A percentile compares a stretch with the other conserved stretches of the same genome.
phyloP scores from a whole-genome alignment of 2,113 vertebrate genomes.

The Gymnarchus niloticus region DNA sequence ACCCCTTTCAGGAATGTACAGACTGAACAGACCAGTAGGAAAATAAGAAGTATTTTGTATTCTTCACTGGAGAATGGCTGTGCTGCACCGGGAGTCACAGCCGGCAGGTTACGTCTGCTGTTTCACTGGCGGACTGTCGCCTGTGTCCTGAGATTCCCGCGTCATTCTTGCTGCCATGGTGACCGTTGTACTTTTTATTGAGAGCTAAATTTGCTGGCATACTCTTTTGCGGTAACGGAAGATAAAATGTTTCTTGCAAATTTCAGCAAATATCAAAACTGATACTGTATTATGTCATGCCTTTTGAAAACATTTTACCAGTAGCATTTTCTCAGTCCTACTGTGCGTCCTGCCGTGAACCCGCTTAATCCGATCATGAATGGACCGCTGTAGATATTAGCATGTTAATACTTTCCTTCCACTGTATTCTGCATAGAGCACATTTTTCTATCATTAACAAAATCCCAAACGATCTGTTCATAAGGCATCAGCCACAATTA shows the following conservation, averaged over 20 bases:
- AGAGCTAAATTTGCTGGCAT: neutral
- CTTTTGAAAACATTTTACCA: slow-evolving; percentile 16
- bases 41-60: neutral
- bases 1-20: no score
- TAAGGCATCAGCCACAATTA: neutral
- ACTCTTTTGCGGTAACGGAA: neutral
- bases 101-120: neutral
- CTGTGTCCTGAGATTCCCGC: neutral
- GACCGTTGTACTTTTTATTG: neutral
- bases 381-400: slow-evolving; percentile 9
- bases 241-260: slow-evolving; percentile 1
- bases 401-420: slow-evolving; percentile 14
- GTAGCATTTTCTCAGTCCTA: neutral
- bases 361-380: slow-evolving; percentile 30
- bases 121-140: neutral
- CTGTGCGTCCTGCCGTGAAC: slow-evolving; percentile 18
- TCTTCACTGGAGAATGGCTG: neutral
- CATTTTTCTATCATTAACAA: neutral
- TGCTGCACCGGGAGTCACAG: neutral
- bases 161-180: neutral
- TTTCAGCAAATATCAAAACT: slow-evolving; percentile 21
- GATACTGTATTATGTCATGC: slow-evolving; percentile 23
- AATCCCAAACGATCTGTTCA: slow-evolving; percentile 16
- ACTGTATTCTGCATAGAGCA: slow-evolving; percentile 2
- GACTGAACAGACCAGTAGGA: neutral